Evolutionary conservation across 2,888 invertebrate genomes (phyloP).

Genomic region (Tenthredo distinguenda): DNA sequence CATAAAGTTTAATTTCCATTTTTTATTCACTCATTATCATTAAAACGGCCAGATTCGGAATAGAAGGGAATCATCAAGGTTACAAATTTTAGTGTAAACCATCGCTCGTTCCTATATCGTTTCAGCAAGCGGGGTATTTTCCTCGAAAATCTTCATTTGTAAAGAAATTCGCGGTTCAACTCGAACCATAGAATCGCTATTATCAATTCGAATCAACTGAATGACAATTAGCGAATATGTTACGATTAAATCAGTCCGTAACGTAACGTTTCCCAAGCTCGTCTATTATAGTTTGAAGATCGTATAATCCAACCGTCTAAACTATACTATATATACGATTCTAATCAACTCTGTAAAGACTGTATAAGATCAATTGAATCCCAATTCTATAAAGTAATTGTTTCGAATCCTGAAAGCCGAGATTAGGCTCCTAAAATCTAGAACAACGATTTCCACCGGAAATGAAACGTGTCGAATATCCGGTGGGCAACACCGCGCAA

Average conservation of each 20-base stretch:
- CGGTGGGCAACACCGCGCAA: conserved; percentile 29
- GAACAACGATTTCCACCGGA: conserved; percentile 24
- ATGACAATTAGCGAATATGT: neutral
- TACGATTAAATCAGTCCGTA: neutral
- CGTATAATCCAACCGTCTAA: neutral
- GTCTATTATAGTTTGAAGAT: neutral
- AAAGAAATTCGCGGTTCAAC: too few relatives aligned
- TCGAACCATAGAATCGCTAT: too few relatives aligned
- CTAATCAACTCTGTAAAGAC: neutral
- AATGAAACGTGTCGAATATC: conserved; percentile 46
- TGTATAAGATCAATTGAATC: neutral
- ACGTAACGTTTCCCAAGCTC: neutral
- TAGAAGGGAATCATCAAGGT: neutral
- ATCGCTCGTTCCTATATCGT: too few relatives aligned
- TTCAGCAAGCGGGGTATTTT: too few relatives aligned
- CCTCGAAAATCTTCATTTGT: too few relatives aligned
- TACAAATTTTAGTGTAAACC: neutral
- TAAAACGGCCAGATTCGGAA: neutral
- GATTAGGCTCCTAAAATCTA: neutral
- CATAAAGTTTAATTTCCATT: neutral
- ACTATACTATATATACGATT: neutral
- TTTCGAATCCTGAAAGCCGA: neutral
- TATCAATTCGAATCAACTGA: neutral
- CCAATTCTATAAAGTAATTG: conserved; percentile 1
- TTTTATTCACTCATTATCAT: neutral